These are phyloP conservation scores for Cyrtonyx montezumae DNA, from an alignment of 2,113 vertebrate genomes.

Conservation along the genomic window DNA sequence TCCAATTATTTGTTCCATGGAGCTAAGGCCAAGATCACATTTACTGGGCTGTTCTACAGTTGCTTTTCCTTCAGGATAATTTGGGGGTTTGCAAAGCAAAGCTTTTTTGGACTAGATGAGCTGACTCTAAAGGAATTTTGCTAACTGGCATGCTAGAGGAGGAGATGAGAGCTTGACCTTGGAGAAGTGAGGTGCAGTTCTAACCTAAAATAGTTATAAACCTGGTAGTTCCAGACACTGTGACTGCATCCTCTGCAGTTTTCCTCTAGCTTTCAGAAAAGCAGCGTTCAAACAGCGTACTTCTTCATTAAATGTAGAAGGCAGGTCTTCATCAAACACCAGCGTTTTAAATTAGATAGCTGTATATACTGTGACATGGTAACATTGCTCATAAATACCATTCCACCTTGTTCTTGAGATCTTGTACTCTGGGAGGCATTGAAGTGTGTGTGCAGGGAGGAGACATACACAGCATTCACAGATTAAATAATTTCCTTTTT, in stretches of 20 bases:
- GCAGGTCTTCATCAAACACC: neutral
- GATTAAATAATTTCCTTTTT: neutral
- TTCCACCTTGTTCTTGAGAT: neutral
- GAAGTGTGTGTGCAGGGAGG: neutral
- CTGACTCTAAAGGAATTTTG: neutral
- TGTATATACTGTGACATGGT: rapidly evolving
- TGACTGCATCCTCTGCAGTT: neutral
- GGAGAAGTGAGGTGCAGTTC: neutral
- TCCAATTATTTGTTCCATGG: neutral
- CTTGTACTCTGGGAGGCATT: neutral
- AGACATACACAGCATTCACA: rapidly evolving
- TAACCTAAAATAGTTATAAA: neutral
- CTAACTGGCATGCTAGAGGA: neutral
- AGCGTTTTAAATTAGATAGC: neutral
- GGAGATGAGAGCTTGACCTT: neutral
- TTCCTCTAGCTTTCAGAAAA: neutral
- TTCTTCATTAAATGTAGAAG: neutral
- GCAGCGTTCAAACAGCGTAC: neutral
- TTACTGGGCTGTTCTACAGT: rapidly evolving
- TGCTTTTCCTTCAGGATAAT: neutral
- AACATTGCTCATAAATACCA: neutral
- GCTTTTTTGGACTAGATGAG: neutral
- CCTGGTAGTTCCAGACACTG: neutral
- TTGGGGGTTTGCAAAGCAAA: neutral
- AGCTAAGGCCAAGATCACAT: neutral